phyloP scores from a whole-genome alignment of 2,888 invertebrate species.

The Dasysyrphus tricinctus region DNA sequence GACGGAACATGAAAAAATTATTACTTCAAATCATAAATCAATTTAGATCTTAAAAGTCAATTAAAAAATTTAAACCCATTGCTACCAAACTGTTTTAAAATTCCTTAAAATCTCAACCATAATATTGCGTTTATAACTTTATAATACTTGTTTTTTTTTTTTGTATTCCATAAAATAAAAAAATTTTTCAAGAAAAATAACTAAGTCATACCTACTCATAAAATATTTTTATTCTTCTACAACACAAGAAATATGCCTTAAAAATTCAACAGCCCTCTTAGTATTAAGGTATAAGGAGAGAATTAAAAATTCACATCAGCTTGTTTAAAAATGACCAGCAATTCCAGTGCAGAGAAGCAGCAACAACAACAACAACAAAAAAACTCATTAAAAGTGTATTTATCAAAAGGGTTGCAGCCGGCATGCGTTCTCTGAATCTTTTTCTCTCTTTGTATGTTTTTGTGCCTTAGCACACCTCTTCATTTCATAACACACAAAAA shows the following conservation, averaged over 20 bases:
- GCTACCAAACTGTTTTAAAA: slow-evolving; percentile 3
- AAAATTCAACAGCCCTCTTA: background rate
- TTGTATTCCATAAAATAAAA: slow-evolving; percentile 26
- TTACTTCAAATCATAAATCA: slow-evolving; percentile 33
- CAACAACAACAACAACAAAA: slow-evolving; percentile 16
- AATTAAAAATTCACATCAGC: slow-evolving; percentile 69
- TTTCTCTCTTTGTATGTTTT: background rate
- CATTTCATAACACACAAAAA: slow-evolving; percentile 52
- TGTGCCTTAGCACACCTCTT: slow-evolving; percentile 48
- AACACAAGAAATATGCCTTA: slow-evolving; percentile 14
- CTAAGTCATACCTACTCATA: slow-evolving; percentile 33
- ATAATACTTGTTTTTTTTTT: background rate
- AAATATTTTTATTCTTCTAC: slow-evolving; percentile 44
- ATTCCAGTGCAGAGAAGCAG: slow-evolving; percentile 9
- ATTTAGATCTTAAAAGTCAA: slow-evolving; percentile 24
- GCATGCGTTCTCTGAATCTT: slow-evolving; percentile 42
- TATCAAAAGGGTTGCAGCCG: slow-evolving; percentile 62
- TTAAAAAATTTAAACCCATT: slow-evolving; percentile 9
- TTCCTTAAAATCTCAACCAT: background rate
- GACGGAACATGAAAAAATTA: background rate
- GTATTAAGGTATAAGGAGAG: background rate
- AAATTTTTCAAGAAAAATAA: slow-evolving; percentile 24
- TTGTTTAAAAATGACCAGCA: slow-evolving; percentile 55
- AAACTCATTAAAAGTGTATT: slow-evolving; percentile 56
- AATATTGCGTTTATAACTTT: background rate